Evolutionary conservation across 64 coral and sea anemone genomes (phyloP).

Genomic region (Dendronephthya gigantea): DNA sequence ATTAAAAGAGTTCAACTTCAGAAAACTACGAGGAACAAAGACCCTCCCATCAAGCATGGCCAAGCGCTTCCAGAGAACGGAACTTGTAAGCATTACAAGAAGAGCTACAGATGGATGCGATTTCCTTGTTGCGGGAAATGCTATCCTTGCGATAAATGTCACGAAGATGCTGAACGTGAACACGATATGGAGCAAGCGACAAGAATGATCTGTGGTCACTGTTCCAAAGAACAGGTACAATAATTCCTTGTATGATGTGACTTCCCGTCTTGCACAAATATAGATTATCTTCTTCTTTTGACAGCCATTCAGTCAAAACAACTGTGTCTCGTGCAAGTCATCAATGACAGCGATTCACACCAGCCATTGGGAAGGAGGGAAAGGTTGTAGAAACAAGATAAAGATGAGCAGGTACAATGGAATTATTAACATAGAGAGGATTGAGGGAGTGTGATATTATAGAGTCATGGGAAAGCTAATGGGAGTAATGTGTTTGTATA

Average conservation of each 20-base stretch:
- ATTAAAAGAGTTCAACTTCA: conserved; percentile 27
- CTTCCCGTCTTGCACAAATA: background rate
- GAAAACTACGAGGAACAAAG: conserved; percentile 28
- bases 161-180: conserved; percentile 47
- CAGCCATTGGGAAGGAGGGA: conserved; percentile 92
- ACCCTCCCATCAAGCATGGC: conserved; percentile 44
- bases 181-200: conserved; percentile 84
- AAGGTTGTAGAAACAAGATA: conserved; percentile 72
- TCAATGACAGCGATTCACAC: conserved; percentile 54
- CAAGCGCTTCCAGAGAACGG: conserved; percentile 75
- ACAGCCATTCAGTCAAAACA: conserved; percentile 67
- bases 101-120: conserved; percentile 86
- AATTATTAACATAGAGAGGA: too few species aligned
- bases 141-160: conserved; percentile 81
- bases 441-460: too few species aligned
- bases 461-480: too few species aligned
- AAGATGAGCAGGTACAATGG: conserved; percentile 65
- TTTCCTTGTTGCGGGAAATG: conserved; percentile 97
- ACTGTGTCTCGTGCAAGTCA: conserved; percentile 60
- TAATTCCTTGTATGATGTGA: background rate
- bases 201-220: conserved; percentile 88
- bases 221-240: conserved; percentile 82
- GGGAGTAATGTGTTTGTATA: too few species aligned
- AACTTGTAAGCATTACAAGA: conserved; percentile 95
- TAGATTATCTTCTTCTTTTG: background rate